These are phyloP conservation scores for crab-eating macaque (Macaca fascicularis) DNA, from an alignment of 2,113 vertebrate genomes.

Conservation along the genomic window DNA sequence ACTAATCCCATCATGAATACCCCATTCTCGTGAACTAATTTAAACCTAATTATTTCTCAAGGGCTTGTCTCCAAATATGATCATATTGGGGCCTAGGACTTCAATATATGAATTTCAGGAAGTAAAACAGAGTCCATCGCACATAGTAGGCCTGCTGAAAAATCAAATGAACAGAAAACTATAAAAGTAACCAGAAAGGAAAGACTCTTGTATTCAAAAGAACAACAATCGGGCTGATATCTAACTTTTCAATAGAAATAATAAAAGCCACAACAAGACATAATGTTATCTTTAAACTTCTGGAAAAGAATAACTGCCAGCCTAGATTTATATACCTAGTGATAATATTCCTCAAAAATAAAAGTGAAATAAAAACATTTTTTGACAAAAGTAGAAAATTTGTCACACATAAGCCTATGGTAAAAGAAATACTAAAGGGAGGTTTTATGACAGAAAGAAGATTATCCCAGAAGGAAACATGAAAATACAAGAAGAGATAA, in stretches of 20 bases:
- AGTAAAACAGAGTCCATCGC: not conserved
- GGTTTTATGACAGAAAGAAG: not conserved
- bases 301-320: not conserved
- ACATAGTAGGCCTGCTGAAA: not conserved
- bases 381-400: not conserved
- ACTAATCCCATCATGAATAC: not conserved
- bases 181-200: not conserved
- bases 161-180: not conserved
- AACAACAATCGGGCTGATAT: not conserved
- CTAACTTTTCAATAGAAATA: not conserved
- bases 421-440: not conserved
- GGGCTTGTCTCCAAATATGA: not conserved
- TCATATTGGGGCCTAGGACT: not conserved
- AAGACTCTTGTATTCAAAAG: not conserved
- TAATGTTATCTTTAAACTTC: not conserved
- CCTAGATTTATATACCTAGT: not conserved
- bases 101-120: not conserved
- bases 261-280: not conserved
- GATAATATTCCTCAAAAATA: not conserved
- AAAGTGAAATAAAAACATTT: not conserved
- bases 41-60: not conserved
- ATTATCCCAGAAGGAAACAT: not conserved
- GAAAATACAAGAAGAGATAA: not conserved
- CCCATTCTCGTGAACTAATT: not conserved
- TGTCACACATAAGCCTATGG: not conserved